Base-by-base conservation (phyloP, 2,888 invertebrate species). In the Drosophila gaucha region DNA sequence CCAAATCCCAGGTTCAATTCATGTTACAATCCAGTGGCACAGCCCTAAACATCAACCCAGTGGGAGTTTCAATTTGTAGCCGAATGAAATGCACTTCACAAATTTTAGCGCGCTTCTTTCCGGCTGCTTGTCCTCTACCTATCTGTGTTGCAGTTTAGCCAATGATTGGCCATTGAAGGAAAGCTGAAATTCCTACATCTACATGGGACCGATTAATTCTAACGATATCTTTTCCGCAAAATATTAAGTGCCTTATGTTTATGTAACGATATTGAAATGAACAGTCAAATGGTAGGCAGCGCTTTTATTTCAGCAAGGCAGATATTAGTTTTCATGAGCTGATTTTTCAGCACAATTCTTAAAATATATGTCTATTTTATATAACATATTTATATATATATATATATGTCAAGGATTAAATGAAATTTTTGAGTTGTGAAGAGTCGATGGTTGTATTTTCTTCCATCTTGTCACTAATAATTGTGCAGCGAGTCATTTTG, bases 71-170 rank as follows among this genome's bases (percentile, higher is more conserved):
- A 28, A 33, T 35, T 51, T 33, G 31, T 28, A 24, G 24, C 10
- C 20, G n/a, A 26, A 56, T 49, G 35, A 36, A 65, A 36, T 55
- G 47, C 41, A 31, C 33, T 41, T 59, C 22, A 47, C 39, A 39
- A 33, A 36, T 47, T 59, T 39, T 41, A 12, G 26, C 28, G 22
- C 39, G 26, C 18, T 16, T 26, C 35, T n/a, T 9, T 8, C 28
- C 39, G 8, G 4, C 31, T 33, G 18, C n/a, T n/a, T n/a, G 41
- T 3, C 18, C 9, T 16, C 10, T 2, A 18, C 18, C 28, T 41
- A 22, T 8, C 36, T 20, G 26, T 22, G 31, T 36, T 26, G 36
- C 16, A 36, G 6, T 9, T 18, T 3, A 10, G 8, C 26, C 24
- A 28, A 46, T 39, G 30, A 18, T 9, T 36, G 16, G 44, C 33